Conservation (phyloP, 2,888 invertebrate species). For the Marasmarcha lunaedactyla region DNA sequence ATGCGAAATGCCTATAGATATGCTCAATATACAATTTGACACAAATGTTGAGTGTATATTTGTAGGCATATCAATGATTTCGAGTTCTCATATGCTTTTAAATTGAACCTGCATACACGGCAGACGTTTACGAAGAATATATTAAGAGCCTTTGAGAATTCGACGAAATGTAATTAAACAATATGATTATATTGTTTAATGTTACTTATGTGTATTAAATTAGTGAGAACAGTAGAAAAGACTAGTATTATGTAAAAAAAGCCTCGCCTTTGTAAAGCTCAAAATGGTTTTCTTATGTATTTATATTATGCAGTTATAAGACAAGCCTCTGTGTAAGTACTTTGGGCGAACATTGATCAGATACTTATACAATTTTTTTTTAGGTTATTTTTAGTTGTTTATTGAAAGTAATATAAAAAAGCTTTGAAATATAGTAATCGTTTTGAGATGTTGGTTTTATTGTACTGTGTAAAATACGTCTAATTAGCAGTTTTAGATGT, state of each 20-base stretch:
- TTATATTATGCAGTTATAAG: slow-evolving; percentile 48
- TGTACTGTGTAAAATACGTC: too few relatives aligned
- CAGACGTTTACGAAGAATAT: too few relatives aligned
- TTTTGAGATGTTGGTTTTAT: slow-evolving; percentile 2
- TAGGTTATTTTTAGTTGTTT: slow-evolving; percentile 25
- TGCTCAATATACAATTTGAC: too few relatives aligned
- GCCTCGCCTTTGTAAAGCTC: slow-evolving; percentile 39
- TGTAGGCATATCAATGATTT: too few relatives aligned
- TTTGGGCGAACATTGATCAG: slow-evolving; percentile 43
- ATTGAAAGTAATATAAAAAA: slow-evolving; percentile 21
- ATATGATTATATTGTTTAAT: too few relatives aligned
- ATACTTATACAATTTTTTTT: slow-evolving; percentile 45
- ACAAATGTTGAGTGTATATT: too few relatives aligned
- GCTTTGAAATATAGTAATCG: slow-evolving; percentile 25
- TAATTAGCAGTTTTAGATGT: too few relatives aligned
- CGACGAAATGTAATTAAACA: too few relatives aligned
- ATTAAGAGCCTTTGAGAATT: too few relatives aligned
- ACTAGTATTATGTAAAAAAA: slow-evolving; percentile 35
- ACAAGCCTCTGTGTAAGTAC: slow-evolving; percentile 41
- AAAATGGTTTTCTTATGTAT: slow-evolving; percentile 41
- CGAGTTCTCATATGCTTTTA: too few relatives aligned
- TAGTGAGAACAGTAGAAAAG: slow-evolving; percentile 4
- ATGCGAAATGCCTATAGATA: too few relatives aligned
- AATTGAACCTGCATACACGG: too few relatives aligned
- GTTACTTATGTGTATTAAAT: not conserved